phyloP scores from a whole-genome alignment of 2,888 invertebrate species.

The Chymomyza amoena region DNA sequence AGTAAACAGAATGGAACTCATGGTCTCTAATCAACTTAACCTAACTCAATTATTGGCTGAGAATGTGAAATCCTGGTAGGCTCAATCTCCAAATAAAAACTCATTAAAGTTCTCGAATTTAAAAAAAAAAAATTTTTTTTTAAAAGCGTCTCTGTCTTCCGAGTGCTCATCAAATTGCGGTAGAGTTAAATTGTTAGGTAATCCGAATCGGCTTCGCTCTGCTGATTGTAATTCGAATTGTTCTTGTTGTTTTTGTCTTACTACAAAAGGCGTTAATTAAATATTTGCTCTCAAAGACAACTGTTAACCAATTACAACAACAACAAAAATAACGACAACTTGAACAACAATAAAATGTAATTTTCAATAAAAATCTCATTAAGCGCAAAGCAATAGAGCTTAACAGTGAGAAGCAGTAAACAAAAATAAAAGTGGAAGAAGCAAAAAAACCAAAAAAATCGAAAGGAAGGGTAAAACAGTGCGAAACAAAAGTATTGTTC shows the following conservation, averaged over 20 bases:
- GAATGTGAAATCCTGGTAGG: too few species aligned
- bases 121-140: too few species aligned
- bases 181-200: background rate
- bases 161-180: background rate
- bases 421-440: slow-evolving; percentile 4
- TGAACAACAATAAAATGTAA: slow-evolving; percentile 20
- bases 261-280: slow-evolving; percentile 57
- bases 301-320: slow-evolving; percentile 43
- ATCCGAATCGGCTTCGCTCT: background rate
- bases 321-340: slow-evolving; percentile 16
- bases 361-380: slow-evolving; percentile 65
- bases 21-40: too few species aligned
- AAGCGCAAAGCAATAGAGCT: slow-evolving; percentile 36
- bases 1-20: too few species aligned
- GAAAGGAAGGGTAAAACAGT: slow-evolving; percentile 9
- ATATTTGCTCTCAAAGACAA: slow-evolving; percentile 60
- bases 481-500: background rate
- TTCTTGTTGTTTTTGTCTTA: background rate
- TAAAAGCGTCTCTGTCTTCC: background rate
- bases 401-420: slow-evolving; percentile 44
- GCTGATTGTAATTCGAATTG: background rate
- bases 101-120: too few species aligned
- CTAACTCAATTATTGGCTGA: too few species aligned
- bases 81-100: too few species aligned
- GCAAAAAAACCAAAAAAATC: background rate